Base-by-base conservation (phyloP, 2,888 invertebrate genomes). In the Mamestra brassicae region DNA sequence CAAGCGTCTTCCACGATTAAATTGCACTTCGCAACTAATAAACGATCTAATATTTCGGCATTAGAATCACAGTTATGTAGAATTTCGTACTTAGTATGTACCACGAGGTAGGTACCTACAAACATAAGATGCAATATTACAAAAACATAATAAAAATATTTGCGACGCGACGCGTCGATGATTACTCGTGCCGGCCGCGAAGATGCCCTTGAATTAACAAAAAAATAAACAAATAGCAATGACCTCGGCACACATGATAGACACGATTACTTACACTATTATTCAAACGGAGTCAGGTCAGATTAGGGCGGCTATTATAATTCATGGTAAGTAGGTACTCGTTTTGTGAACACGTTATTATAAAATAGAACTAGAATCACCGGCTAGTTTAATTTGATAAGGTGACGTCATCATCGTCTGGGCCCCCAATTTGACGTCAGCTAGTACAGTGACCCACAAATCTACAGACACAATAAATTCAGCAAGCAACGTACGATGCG, bases 401-500 rank as follows among this genome's bases (percentile, higher is more conserved):
- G 87, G 80, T 96, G 96, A 96, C 96, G 96, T 96, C 96, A 96
- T 89, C 84, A 76, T 90, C 89, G 93, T 92, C 93, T 93, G 95
- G 94, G 93, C 93, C 95, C 95, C 94, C 91, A 92, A 92, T 93
- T 92, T 92, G 92, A 95, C 94, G 95, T 95, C 94, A 95, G 93
- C 91, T 93, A 94, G 93, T 93, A 92, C 93, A 93, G 92, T 95
- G 96, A 96, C 96, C 96, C 94, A 96, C 94, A 96, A 96, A 96
- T 95, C 95, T 96, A 96, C 95, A 96, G 95, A 95, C 96, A 96
- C 95, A 96, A 95, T 95, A 94, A 95, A 94, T 94, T 95, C 94
- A 94, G 91, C 94, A 94, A 92, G 62, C 94, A 94, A 93, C 94
- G 94, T 93, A 93, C 94, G 92, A 91, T 92, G 95, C 94, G 92